Base-by-base conservation (phyloP, 2,888 invertebrate species). In the Melieria omissa region DNA sequence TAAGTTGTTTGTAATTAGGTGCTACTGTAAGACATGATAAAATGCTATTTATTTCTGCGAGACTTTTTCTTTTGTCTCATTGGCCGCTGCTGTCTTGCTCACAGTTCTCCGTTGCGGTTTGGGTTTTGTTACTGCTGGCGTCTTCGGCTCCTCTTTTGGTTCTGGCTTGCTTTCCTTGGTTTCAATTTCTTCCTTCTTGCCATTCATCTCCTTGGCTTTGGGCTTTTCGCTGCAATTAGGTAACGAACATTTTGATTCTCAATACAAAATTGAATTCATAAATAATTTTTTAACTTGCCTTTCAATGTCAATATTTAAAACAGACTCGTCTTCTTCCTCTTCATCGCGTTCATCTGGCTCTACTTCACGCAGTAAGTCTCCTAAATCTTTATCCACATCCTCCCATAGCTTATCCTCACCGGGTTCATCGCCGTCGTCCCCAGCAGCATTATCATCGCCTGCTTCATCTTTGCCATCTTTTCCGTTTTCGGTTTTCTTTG, bases 341-440 rank as follows among this genome's bases (percentile, higher is more conserved):
- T 92, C 93, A 16, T 85, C 85, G 77, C 91, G 91, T 58, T 91
- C 91, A 4, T 91, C 90, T 0, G 88, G 88, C 76, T 91, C 92
- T 45, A 90, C 91, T 83, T 92, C 92, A 12, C 92, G 90, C 49
- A 94, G 87, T 68, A 94, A 88, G 81, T 93, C 93, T 5, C 93
- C 93, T 73, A 94, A 89, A 84, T 93, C 93, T 82, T 94, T 94
- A 83, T 94, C 93, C 46, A 94, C 93, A 84, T 93, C 93, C 44
- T 92, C 93, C 94, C 94, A 94, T 70, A 93, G 81, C 80, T 93
- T 93, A 79, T 93, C 93, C 78, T 92, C 91, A 73, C 88, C 90
- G 46, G 88, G 86, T 52, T 88, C 91, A n/a, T 87, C 88, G 44
- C 85, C 85, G n/a, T 78, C 73, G 47, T 81, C 76, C 7, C 65